These are phyloP conservation scores for Galaxias olidus DNA, from an alignment of 2,797 vertebrate genomes.

Conservation along the genomic window DNA sequence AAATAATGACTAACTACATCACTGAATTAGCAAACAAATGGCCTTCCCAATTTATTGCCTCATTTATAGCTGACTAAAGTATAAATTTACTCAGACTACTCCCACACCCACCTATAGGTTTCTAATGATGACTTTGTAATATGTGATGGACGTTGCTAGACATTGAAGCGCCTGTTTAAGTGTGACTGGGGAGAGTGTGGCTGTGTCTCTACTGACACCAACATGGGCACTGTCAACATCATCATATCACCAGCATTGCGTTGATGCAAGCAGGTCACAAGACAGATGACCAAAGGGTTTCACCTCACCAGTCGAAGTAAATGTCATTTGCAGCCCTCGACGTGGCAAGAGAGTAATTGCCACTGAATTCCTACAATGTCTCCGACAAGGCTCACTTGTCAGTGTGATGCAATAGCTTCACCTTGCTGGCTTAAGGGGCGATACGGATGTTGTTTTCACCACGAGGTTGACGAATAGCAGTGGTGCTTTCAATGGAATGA, in stretches of 20 bases:
- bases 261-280: not conserved
- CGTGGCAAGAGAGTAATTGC: constrained; percentile 9
- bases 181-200: too few species aligned
- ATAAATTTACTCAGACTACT: too few species aligned
- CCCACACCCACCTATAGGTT: too few species aligned
- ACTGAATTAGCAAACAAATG: constrained; percentile 18
- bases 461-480: constrained; percentile 57
- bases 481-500: constrained; percentile 38
- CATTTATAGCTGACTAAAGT: too few species aligned
- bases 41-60: not conserved
- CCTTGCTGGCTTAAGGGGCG: not conserved
- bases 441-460: constrained; percentile 48
- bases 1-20: constrained; percentile 28
- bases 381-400: not conserved
- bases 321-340: not conserved
- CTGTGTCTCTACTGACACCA: not conserved
- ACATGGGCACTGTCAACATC: not conserved
- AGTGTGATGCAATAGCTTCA: not conserved
- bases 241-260: not conserved
- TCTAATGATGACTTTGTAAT: too few species aligned
- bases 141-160: too few species aligned
- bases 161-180: too few species aligned
- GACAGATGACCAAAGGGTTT: constrained; percentile 8
- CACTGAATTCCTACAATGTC: constrained; percentile 10
- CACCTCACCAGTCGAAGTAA: constrained; percentile 9